Evolutionary conservation across 2,113 vertebrate genomes (phyloP).

Genomic region (Chunga burmeisteri): DNA sequence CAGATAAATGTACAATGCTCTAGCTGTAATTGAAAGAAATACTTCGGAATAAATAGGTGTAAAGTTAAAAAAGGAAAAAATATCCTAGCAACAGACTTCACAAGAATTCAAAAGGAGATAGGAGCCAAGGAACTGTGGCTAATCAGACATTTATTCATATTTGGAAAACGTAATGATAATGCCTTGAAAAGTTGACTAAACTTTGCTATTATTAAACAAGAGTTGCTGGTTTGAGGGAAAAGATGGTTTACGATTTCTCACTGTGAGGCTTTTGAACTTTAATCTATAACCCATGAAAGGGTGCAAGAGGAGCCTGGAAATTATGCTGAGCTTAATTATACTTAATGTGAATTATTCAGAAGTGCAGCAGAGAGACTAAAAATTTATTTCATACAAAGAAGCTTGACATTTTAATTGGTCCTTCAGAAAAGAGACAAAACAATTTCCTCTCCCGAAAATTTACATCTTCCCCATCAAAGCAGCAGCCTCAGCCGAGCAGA

Average conservation of each 20-base stretch:
- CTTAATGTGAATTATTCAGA: slow-evolving; percentile 78
- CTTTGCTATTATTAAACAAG: slow-evolving; percentile 22
- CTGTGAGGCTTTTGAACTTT: slow-evolving; percentile 30
- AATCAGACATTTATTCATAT: not conserved
- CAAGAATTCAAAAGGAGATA: not conserved
- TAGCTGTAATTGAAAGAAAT: not conserved
- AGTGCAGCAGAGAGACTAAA: slow-evolving; percentile 67
- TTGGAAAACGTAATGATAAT: not conserved
- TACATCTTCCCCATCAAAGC: slow-evolving; percentile 72
- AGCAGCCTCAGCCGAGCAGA: slow-evolving; percentile 63
- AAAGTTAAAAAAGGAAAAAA: not conserved
- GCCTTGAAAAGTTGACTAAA: slow-evolving; percentile 44
- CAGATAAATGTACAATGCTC: not conserved
- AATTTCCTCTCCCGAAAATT: slow-evolving; percentile 78
- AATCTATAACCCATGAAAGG: slow-evolving; percentile 59
- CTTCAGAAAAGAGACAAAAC: slow-evolving; percentile 80
- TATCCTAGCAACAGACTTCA: not conserved
- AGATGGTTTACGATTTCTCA: slow-evolving; percentile 24
- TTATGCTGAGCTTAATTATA: slow-evolving; percentile 76
- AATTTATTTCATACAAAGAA: slow-evolving; percentile 76
- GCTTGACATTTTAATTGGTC: slow-evolving; percentile 80
- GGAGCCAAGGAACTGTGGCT: not conserved
- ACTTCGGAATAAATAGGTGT: not conserved
- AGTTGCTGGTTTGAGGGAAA: not conserved
- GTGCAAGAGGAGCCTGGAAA: slow-evolving; percentile 62